A percentile compares a stretch with the other conserved stretches of the same genome.
Evolutionary conservation across 1,140 invertebrate genomes (phyloP).

Genomic region (Parasteatoda tepidariorum): DNA sequence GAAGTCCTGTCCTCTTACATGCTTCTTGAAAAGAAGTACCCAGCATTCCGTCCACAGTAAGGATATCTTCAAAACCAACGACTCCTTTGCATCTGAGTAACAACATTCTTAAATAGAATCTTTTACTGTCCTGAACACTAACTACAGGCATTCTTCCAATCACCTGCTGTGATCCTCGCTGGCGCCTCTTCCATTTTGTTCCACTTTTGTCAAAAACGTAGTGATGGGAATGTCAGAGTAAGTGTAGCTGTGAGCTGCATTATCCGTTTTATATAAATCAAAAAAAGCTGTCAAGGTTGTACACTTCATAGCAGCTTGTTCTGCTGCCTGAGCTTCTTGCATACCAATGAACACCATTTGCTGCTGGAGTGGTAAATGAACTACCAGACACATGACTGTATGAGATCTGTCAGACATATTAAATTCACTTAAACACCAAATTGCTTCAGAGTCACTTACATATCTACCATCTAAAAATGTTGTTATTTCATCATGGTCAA

Average conservation of each 20-base stretch:
- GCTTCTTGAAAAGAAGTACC: background rate
- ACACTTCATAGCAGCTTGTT: background rate
- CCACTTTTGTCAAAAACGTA: conserved; percentile 37
- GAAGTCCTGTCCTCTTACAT: background rate
- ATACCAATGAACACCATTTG: conserved; percentile 66
- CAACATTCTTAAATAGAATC: conserved; percentile 1
- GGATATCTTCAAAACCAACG: too few relatives aligned
- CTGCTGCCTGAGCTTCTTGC: conserved; percentile 60
- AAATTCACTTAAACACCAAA: too few relatives aligned
- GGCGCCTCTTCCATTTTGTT: conserved; percentile 33
- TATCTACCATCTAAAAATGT: too few relatives aligned
- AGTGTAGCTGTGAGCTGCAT: too few relatives aligned
- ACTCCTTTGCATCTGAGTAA: too few relatives aligned
- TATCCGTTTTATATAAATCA: conserved; percentile 38
- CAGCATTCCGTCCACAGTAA: too few relatives aligned
- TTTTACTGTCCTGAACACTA: too few relatives aligned
- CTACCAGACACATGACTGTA: conserved; percentile 67
- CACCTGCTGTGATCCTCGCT: too few relatives aligned
- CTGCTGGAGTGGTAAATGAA: too few relatives aligned
- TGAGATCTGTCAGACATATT: conserved; percentile 67
- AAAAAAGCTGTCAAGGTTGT: conserved; percentile 60
- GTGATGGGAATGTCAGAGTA: conserved; percentile 33
- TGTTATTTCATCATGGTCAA: too few relatives aligned
- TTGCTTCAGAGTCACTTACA: conserved; percentile 68
- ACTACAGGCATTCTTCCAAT: conserved; percentile 63